These are phyloP conservation scores for Nesidiocoris tenuis DNA, from an alignment of 2,888 invertebrate genomes.

Conservation along the genomic window DNA sequence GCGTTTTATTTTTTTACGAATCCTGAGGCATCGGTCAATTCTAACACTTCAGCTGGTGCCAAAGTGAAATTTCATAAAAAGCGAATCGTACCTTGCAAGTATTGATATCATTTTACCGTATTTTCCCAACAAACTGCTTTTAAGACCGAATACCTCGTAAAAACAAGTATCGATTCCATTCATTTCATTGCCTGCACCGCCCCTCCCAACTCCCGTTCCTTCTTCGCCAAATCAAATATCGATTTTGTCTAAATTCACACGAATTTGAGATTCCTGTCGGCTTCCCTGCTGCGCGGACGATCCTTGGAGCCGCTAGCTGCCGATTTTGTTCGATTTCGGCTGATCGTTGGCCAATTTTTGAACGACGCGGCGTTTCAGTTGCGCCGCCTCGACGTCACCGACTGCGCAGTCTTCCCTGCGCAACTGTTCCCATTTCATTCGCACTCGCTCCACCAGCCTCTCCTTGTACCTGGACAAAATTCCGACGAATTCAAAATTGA, in stretches of 20 bases:
- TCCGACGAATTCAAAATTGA: too few species aligned
- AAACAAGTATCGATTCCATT: too few species aligned
- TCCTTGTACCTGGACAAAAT: conserved; percentile 60
- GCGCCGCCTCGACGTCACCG: conserved; percentile 30
- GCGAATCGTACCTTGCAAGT: too few species aligned
- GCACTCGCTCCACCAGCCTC: conserved; percentile 34
- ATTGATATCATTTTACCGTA: too few species aligned
- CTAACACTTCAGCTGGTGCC: too few species aligned
- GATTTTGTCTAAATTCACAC: background rate
- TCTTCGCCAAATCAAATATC: background rate
- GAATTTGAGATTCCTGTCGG: background rate
- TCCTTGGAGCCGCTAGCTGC: background rate
- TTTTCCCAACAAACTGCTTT: too few species aligned
- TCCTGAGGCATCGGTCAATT: too few species aligned
- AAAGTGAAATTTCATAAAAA: too few species aligned
- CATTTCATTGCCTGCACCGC: too few species aligned
- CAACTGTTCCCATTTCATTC: conserved; percentile 41
- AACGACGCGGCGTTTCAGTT: conserved; percentile 15
- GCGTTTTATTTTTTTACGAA: too few species aligned
- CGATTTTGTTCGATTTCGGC: background rate
- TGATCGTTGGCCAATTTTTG: conserved; percentile 7
- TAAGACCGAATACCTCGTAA: too few species aligned
- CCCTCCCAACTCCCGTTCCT: background rate
- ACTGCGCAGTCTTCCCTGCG: conserved; percentile 12
- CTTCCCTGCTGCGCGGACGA: background rate